phyloP scores from a whole-genome alignment of 2,113 vertebrate genomes.

The Pagrus major region DNA sequence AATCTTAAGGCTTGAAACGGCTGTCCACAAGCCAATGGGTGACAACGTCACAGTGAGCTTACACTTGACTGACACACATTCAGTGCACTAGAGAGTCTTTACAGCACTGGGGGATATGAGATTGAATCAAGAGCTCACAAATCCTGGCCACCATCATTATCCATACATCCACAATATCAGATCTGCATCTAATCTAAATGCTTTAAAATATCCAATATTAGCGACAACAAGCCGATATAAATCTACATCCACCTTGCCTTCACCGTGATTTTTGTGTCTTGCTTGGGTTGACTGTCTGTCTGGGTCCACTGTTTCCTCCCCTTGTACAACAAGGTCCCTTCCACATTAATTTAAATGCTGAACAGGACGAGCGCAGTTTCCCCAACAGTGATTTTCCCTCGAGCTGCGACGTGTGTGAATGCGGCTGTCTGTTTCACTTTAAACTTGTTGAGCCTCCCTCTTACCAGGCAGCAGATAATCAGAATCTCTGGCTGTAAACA shows the following conservation, averaged over 20 bases:
- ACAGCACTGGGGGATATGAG: background rate
- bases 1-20: too few species aligned
- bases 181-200: background rate
- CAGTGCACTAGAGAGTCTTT: background rate
- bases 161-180: background rate
- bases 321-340: slow-evolving; percentile 53
- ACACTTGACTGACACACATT: background rate
- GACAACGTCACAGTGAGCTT: too few species aligned
- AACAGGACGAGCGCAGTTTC: slow-evolving; percentile 59
- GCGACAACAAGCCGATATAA: background rate
- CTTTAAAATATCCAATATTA: background rate
- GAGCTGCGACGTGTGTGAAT: slow-evolving; percentile 56
- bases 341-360: slow-evolving; percentile 73
- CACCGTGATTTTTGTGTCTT: slow-evolving; percentile 17
- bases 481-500: slow-evolving; percentile 73
- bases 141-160: background rate
- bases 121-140: background rate
- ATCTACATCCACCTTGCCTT: background rate
- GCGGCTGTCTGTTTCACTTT: slow-evolving; percentile 71
- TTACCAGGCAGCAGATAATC: slow-evolving; percentile 58
- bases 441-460: slow-evolving; percentile 64
- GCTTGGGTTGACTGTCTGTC: slow-evolving; percentile 21
- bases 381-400: slow-evolving; percentile 68
- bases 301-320: slow-evolving; percentile 33
- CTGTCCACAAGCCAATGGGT: too few species aligned